Conservation (phyloP, 2,888 invertebrate species). For the Petrolisthes cinctipes region DNA sequence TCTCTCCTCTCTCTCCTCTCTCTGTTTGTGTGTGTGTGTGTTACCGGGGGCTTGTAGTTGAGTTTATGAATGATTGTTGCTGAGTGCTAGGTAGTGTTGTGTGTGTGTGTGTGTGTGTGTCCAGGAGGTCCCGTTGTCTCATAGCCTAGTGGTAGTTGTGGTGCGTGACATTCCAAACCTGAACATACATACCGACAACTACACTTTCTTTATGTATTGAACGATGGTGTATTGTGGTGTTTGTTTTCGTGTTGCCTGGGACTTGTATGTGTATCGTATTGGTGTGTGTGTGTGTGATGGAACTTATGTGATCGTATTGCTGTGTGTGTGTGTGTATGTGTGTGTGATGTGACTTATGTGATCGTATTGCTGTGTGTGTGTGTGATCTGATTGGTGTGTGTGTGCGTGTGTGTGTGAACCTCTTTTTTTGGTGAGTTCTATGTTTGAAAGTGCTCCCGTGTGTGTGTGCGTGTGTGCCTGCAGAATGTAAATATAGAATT, state of each 20-base stretch:
- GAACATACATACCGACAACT: not conserved
- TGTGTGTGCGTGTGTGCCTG: not conserved
- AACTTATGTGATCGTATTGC: no score
- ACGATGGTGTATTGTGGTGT: no score
- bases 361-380: no score
- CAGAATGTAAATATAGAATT: not conserved
- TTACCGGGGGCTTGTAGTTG: not conserved
- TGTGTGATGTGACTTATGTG: no score
- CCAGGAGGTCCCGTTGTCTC: not conserved
- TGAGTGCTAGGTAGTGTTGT: not conserved
- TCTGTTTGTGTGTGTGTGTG: not conserved
- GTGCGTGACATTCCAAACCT: not conserved
- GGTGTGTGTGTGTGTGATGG: no score
- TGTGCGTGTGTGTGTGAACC: no score
- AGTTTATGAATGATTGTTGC: not conserved
- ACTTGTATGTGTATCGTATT: not conserved
- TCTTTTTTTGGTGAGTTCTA: not conserved
- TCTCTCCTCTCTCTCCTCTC: conserved; percentile 11
- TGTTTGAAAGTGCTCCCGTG: not conserved
- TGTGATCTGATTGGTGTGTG: no score
- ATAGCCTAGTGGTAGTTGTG: not conserved
- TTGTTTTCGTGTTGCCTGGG: no score
- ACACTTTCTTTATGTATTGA: no score
- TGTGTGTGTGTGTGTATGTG: no score
- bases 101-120: not conserved